Evolutionary conservation across 2,888 invertebrate genomes (phyloP), one percentile per base, ranked within the genome.

Genomic region (Phyllotreta striolata): DNA sequence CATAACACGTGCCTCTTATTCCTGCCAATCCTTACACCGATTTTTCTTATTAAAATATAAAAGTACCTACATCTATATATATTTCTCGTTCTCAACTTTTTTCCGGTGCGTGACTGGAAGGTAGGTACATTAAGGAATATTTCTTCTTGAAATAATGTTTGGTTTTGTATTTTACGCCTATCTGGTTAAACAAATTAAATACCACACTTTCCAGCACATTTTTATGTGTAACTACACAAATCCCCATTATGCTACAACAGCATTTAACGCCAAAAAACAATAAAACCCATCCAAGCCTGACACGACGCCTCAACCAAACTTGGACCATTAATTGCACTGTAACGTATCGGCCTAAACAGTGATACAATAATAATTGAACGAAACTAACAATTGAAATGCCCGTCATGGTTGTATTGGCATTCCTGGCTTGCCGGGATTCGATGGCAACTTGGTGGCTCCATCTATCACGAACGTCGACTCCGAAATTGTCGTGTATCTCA

Each of bases 341-440:
- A 7, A 55, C 37, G 59, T 64, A 60, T 57, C 57, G 57, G 54
- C 43, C 37, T 12, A 52, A 52, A 44, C 52, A 55, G 62, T 62
- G 64, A 62, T 58, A 62, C 52, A 52, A 62, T 59, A 63, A 63
- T 63, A 67, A 68, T 64, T 68, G 64, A 63, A 66, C 58, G 64
- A 56, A 52, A 52, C 51, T 63, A 75, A 80, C 80, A 80, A 80
- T 80, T 79, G 80, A 80, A 80, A 78, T 76, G 80, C 80, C 73
- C 75, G 78, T 80, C 80, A 80, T 79, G 76, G 77, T 73, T 63
- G 72, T 74, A 79, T 80, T 80, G 79, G 78, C 79, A 80, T 80
- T 80, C 80, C 79, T 77, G 75, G 73, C 79, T 77, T 75, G 73
- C 76, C 74, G 76, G 77, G 77, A 79, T 79, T 79, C 78, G 77